Base-by-base conservation (phyloP, 2,888 invertebrate genomes). In the Drosophila emarginata region DNA sequence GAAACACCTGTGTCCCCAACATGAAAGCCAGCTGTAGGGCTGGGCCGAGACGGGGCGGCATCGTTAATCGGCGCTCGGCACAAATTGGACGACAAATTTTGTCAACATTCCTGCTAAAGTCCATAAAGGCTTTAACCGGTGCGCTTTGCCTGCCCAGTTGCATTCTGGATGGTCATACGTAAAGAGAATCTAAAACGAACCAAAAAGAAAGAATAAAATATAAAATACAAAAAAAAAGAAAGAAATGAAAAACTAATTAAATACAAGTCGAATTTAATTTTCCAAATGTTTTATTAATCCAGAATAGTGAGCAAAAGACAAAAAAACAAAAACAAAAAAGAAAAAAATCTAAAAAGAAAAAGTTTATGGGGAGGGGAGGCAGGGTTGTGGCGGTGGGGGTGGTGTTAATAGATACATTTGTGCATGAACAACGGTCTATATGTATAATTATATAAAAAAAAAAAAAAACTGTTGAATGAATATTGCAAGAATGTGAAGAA, bases 181-280 rank as follows among this genome's bases (percentile, higher is more conserved):
- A 56, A 51, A 39, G 51, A 12, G 23, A 53, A 50, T 26, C 14
- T 28, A 6, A 28, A 60, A 67, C 39, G 53, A 63, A 63, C 57
- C 50, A 56, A 59, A 68, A 63, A 32, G 12, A 2, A 12, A n/a
- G 26, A 32, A 15, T 5, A 26, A 26, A 26, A 26, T 23, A 23
- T 23, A 65, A 78, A 78, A 70, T 62, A 59, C 61, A 70, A 57
- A 36, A 32, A 6, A 58, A 56, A 57, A 68, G 62, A 32, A 14
- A 4, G 2, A n/a, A 36, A 32, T n/a, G n/a, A 12, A 28, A 15
- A 40, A 26, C 14, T 11, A 11, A 15, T 39, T 40, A 9, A 40
- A 2, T 28, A 15, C 1, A 14, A 28, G 23, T 50, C 18, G 12
- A 23, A 14, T n/a, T n/a, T 1, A 54, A 2, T 36, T 18, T 36